Base-by-base conservation (phyloP, 2,888 invertebrate genomes). In the Meta bourneti region DNA sequence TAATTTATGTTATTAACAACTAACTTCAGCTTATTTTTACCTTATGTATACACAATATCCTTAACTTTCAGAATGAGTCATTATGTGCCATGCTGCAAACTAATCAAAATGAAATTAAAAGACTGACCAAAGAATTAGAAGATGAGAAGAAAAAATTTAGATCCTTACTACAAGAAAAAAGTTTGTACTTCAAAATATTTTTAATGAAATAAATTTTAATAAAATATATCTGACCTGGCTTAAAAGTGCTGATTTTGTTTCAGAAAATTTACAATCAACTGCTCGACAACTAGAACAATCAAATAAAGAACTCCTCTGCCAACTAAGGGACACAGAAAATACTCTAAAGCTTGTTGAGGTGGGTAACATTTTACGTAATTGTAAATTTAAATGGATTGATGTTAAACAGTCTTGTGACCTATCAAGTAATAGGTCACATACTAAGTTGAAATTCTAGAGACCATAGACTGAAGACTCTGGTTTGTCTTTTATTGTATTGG, bases 311-410 rank as follows among this genome's bases (percentile, higher is more conserved):
- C 7, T 71, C 81, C 16, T 49, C 19, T 70, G 69, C 11, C 70
- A 69, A 6, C 9, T 90, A 9, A 61, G 86, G 20, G 86, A 86
- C 20, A 54, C 34, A 9, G 86, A 90, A 78, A 51, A 81, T n/a
- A 69, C 74, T 69, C 49, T 86, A 13, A 77, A 20, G 77, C 6
- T 75, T 1, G 8, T 71, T 52, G 69, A 70, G 51, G 90, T 90
- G 51, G 34, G 81, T 7, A 72, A 74, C 54, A 16, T 16, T 49
- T 16, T 78, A 34, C 34, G n/a, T 6, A 13, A 61, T 77, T 7
- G n/a, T 0, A 61, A 6, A 61, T 61, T 61, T 9, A 34, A 34
- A 34, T 2, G 4, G 4, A 34, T 34, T 34, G 34, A 34, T 34
- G 34, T 34, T 34, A 34, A 34, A 4, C 34, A 34, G 34, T 34